Evolutionary conservation across 2,888 invertebrate genomes (phyloP).

Genomic region (Diachrysia chrysitis): DNA sequence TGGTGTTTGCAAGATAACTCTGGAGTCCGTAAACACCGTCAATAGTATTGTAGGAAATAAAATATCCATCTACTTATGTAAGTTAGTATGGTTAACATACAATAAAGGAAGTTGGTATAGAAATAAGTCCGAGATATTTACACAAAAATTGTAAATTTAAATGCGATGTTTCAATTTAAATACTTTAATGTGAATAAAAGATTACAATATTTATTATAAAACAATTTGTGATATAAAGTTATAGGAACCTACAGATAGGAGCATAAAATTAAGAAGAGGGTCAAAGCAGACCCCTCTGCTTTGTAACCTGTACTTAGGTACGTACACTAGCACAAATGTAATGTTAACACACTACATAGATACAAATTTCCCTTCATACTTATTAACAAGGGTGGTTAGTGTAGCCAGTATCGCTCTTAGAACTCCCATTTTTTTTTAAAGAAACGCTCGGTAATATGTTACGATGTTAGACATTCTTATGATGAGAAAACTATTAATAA

Average conservation of each 20-base stretch:
- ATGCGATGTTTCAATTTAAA: background rate
- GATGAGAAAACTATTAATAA: too few species aligned
- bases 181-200: background rate
- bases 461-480: too few species aligned
- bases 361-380: background rate
- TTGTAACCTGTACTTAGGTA: background rate
- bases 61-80: too few species aligned
- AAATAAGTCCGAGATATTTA: too few species aligned
- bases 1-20: too few species aligned
- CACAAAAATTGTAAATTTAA: background rate
- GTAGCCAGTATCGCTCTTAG: background rate
- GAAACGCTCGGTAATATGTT: too few species aligned
- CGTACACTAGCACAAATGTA: background rate
- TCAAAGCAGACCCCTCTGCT: background rate
- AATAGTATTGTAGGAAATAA: too few species aligned
- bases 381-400: background rate
- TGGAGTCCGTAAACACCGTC: too few species aligned
- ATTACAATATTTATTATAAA: background rate
- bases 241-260: background rate
- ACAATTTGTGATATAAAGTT: background rate
- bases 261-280: background rate
- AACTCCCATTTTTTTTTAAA: background rate
- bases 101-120: too few species aligned
- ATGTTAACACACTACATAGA: slow-evolving; percentile 1
- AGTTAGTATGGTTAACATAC: too few species aligned